Conservation (phyloP, 1,140 invertebrate genomes). For the Pararge aegeria region DNA sequence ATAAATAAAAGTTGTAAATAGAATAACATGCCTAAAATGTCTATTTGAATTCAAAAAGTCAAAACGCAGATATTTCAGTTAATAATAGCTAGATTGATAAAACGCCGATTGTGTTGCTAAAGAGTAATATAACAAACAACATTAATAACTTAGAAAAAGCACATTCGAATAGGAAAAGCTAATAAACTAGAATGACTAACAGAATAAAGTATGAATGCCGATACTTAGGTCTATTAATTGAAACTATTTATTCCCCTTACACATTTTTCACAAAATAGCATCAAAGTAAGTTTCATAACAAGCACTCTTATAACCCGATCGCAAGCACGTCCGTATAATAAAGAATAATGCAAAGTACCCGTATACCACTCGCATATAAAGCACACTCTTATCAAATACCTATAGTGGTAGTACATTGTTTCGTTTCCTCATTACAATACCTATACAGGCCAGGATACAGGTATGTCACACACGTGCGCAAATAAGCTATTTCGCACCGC, state of each 20-base stretch:
- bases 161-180: neutral
- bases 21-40: too few species aligned
- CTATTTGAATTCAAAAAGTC: too few species aligned
- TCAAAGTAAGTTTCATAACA: constrained; percentile 20
- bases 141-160: too few species aligned
- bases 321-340: constrained; percentile 15
- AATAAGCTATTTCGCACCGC: too few species aligned
- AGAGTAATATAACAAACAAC: too few species aligned
- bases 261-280: constrained; percentile 26
- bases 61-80: too few species aligned
- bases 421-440: constrained; percentile 22
- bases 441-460: constrained; percentile 5
- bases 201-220: too few species aligned
- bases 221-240: too few species aligned
- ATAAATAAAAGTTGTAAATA: too few species aligned
- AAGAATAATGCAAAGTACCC: constrained; percentile 21
- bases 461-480: neutral
- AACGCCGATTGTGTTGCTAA: too few species aligned
- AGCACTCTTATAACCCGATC: constrained; percentile 14
- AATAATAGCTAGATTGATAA: too few species aligned
- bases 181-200: too few species aligned
- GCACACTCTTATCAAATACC: constrained; percentile 25
- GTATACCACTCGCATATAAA: constrained; percentile 22
- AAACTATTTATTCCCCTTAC: neutral
- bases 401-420: constrained; percentile 19